These are phyloP conservation scores for Numida meleagris DNA, from an alignment of 2,113 vertebrate species.

Conservation along the genomic window DNA sequence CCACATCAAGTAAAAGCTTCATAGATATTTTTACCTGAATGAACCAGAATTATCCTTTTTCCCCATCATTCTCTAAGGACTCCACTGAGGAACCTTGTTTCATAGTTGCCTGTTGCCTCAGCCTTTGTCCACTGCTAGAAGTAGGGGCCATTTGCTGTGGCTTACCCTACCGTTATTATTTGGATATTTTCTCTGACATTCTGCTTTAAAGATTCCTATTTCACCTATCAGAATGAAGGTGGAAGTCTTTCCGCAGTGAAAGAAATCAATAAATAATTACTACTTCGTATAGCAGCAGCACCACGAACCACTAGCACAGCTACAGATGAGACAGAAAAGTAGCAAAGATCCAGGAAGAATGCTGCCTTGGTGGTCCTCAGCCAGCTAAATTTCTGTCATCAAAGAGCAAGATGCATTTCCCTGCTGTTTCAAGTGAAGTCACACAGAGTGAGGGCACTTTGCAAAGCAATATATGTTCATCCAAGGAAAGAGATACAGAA, in stretches of 20 bases:
- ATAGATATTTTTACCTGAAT: neutral
- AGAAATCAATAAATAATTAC: slow-evolving; percentile 65
- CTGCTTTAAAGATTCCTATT: slow-evolving; percentile 11
- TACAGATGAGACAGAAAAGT: neutral
- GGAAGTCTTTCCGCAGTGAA: slow-evolving; percentile 3
- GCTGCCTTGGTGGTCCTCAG: slow-evolving; percentile 10
- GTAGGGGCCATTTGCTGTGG: neutral
- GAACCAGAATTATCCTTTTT: neutral
- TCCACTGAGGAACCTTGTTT: neutral
- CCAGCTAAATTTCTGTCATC: slow-evolving; percentile 12
- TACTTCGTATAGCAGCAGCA: neutral
- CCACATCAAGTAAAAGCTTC: neutral
- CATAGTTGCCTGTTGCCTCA: neutral
- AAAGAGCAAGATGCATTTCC: slow-evolving; percentile 6
- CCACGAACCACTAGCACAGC: neutral
- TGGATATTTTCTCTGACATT: neutral
- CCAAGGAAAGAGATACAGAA: neutral
- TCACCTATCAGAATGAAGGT: neutral
- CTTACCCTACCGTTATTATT: neutral
- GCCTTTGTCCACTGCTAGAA: neutral
- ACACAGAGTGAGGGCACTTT: slow-evolving; percentile 12
- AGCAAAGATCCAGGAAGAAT: neutral
- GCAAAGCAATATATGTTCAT: neutral
- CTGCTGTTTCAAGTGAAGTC: neutral
- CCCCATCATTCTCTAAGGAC: accelerated